Conservation (phyloP, 1,140 invertebrate species). For the Sycophila sp. region DNA sequence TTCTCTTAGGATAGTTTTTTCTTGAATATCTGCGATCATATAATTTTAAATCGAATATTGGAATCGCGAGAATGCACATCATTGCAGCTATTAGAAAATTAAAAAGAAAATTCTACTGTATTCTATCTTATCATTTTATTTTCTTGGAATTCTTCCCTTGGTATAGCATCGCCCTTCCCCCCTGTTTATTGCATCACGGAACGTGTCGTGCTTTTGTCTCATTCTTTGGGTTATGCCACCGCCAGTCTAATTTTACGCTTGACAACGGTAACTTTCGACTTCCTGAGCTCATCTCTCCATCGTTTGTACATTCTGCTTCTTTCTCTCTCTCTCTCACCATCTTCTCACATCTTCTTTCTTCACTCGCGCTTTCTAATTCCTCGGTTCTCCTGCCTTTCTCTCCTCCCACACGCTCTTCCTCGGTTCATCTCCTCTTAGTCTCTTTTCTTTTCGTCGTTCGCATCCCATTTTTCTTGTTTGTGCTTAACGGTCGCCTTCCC, state of each 20-base stretch:
- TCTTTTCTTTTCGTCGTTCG: slow-evolving; percentile 23
- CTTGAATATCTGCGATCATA: too few relatives aligned
- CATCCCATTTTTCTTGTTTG: slow-evolving; percentile 31
- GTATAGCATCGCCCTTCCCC: background rate
- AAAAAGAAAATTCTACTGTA: too few relatives aligned
- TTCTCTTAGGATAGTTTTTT: too few relatives aligned
- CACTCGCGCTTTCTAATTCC: slow-evolving; percentile 20
- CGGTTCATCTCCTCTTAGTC: background rate
- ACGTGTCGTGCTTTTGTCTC: slow-evolving; percentile 9
- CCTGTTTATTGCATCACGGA: background rate
- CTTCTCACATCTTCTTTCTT: slow-evolving; percentile 1
- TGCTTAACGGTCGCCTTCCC: slow-evolving; percentile 19
- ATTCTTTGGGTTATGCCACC: slow-evolving; percentile 20
- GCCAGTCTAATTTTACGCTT: slow-evolving; percentile 31
- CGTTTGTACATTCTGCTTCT: slow-evolving; percentile 11
- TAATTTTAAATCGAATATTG: too few relatives aligned
- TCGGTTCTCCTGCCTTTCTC: background rate
- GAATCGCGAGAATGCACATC: too few relatives aligned
- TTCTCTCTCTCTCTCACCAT: background rate
- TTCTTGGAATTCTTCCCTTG: slow-evolving; percentile 20
- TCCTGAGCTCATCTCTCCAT: slow-evolving; percentile 23
- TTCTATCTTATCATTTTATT: background rate
- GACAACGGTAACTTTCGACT: slow-evolving; percentile 26
- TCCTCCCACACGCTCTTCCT: background rate
- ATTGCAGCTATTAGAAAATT: too few relatives aligned